Percentiles rank a stretch among this genome's conserved stretches.
Evolutionary conservation across 1,140 invertebrate genomes (phyloP).

Genomic region (Samia ricini): DNA sequence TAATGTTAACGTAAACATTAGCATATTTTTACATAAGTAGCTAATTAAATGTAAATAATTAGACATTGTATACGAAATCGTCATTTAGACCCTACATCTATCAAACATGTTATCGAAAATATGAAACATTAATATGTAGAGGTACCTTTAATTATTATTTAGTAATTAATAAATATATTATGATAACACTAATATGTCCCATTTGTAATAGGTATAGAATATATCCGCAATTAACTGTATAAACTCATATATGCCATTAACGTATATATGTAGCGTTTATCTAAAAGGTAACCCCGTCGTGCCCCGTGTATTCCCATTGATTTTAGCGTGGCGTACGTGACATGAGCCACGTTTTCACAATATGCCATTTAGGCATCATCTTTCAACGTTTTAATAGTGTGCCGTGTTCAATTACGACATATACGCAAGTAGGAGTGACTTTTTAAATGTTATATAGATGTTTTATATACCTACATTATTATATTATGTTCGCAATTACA

Average conservation of each 20-base stretch:
- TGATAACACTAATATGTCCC: not conserved
- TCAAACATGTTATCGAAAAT: too few relatives aligned
- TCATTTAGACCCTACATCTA: too few relatives aligned
- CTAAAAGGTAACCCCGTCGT: not conserved
- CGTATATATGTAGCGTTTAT: not conserved
- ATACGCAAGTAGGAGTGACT: not conserved
- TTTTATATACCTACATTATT: too few relatives aligned
- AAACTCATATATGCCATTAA: not conserved
- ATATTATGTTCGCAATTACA: too few relatives aligned
- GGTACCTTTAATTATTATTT: too few relatives aligned
- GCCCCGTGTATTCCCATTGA: constrained; percentile 1
- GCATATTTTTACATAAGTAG: too few relatives aligned
- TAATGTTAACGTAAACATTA: too few relatives aligned
- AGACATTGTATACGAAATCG: too few relatives aligned
- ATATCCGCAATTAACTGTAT: not conserved
- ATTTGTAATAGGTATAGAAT: too few relatives aligned
- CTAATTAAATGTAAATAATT: too few relatives aligned
- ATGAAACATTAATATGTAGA: too few relatives aligned
- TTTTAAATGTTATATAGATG: not conserved
- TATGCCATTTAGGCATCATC: constrained; percentile 8
- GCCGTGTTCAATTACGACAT: constrained; percentile 17
- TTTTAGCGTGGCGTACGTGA: constrained; percentile 18
- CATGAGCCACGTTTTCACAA: constrained; percentile 10
- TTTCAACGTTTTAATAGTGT: constrained; percentile 16
- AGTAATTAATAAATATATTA: not conserved